phyloP scores from a whole-genome alignment of 1,140 invertebrate species.

The Hycleus phaleratus region DNA sequence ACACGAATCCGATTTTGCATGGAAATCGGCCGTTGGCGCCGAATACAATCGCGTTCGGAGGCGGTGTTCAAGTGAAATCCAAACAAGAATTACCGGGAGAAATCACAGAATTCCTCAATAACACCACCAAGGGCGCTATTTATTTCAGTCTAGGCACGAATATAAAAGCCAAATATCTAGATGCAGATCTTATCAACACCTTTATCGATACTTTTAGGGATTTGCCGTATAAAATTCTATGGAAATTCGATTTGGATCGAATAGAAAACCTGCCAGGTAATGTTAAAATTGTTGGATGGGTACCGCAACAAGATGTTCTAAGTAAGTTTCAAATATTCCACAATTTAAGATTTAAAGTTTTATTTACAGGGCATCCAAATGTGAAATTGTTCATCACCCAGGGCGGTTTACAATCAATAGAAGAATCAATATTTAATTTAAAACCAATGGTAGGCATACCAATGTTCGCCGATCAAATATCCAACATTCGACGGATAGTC shows the following conservation, averaged over 20 bases:
- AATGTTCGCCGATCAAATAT: constrained; percentile 34
- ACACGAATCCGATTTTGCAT: constrained; percentile 29
- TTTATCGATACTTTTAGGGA: constrained; percentile 33
- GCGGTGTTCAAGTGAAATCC: constrained; percentile 39
- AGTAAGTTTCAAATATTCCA: constrained; percentile 25
- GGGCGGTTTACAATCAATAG: constrained; percentile 44
- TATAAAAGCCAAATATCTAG: constrained; percentile 33
- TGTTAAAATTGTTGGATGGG: constrained; percentile 42
- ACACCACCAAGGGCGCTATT: constrained; percentile 44
- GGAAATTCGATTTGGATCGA: constrained; percentile 40
- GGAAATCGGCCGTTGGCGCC: constrained; percentile 12
- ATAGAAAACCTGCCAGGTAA: constrained; percentile 36
- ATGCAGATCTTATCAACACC: constrained; percentile 12
- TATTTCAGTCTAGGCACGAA: constrained; percentile 50
- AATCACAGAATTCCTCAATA: constrained; percentile 38
- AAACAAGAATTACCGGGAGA: constrained; percentile 33
- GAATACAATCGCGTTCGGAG: constrained; percentile 33
- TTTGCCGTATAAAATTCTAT: constrained; percentile 40
- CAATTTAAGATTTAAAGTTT: background rate
- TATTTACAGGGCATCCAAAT: constrained; percentile 36
- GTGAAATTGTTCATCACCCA: constrained; percentile 43
- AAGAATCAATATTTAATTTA: constrained; percentile 42
- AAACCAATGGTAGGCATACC: constrained; percentile 45
- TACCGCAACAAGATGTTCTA: constrained; percentile 47
- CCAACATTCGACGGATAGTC: constrained; percentile 22